Evolutionary conservation across 2,113 vertebrate genomes (phyloP).

Genomic region (Menidia beryllina): DNA sequence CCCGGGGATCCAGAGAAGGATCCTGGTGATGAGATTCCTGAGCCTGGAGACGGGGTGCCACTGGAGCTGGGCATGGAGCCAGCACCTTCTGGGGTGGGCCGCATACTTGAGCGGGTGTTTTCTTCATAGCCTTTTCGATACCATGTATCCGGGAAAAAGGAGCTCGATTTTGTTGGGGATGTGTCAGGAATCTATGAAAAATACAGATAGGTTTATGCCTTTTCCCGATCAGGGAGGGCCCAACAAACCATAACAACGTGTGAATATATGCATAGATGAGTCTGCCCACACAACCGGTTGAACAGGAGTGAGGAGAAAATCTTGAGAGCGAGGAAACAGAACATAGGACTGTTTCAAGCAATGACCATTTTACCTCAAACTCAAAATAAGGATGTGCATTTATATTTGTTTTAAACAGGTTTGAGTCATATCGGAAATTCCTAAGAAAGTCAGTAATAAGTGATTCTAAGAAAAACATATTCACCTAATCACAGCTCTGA

Average conservation of each 20-base stretch:
- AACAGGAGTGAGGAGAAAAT: not conserved
- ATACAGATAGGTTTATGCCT: not conserved
- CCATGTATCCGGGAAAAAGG: constrained; percentile 95
- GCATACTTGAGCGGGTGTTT: constrained; percentile 83
- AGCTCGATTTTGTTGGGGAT: constrained; percentile 90
- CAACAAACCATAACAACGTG: not conserved
- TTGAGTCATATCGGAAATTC: not conserved
- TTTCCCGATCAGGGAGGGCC: not conserved
- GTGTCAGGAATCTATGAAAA: constrained; percentile 87
- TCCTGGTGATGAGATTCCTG: constrained; percentile 94
- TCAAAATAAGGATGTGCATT: constrained; percentile 1
- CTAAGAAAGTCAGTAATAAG: constrained; percentile 8
- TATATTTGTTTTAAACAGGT: not conserved
- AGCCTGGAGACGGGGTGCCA: constrained; percentile 92
- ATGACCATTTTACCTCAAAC: constrained; percentile 24
- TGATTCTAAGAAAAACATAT: not conserved
- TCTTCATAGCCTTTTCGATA: constrained; percentile 94
- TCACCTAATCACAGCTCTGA: not conserved
- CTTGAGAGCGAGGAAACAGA: not conserved
- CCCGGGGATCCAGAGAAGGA: constrained; percentile 93
- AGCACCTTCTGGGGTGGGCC: constrained; percentile 92
- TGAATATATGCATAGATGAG: not conserved
- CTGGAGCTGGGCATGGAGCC: constrained; percentile 94
- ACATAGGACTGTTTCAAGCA: not conserved
- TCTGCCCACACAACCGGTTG: constrained; percentile 9